Percentiles rank a stretch among this genome's conserved stretches.
phyloP scores from a whole-genome alignment of 2,888 invertebrate species.

The Aelia acuminata region DNA sequence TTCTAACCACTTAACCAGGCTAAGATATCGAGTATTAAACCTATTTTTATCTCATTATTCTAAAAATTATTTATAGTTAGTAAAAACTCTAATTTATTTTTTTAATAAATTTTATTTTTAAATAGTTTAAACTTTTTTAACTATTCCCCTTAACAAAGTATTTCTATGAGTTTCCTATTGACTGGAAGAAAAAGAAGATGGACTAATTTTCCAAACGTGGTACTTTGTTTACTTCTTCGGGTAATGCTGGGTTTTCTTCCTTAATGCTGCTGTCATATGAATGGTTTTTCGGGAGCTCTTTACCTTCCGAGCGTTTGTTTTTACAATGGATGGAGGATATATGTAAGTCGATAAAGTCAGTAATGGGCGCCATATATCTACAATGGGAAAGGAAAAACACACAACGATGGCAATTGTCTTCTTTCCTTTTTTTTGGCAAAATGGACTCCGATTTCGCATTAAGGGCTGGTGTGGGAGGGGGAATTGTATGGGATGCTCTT shows the following conservation, averaged over 20 bases:
- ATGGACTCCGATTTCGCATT: neutral
- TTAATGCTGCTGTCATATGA: constrained; percentile 7
- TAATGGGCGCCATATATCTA: neutral
- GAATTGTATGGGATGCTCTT: neutral
- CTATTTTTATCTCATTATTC: too few relatives aligned
- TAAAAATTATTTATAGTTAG: too few relatives aligned
- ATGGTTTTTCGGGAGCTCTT: neutral
- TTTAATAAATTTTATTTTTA: too few relatives aligned
- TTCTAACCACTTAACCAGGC: too few relatives aligned
- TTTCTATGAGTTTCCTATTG: too few relatives aligned
- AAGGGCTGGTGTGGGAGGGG: neutral
- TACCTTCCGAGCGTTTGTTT: neutral
- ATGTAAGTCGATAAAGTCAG: constrained; percentile 30
- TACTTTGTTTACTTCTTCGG: neutral
- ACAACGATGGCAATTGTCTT: neutral
- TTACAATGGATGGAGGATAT: neutral
- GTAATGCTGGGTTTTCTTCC: neutral
- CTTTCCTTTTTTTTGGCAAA: neutral
- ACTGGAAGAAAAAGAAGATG: neutral
- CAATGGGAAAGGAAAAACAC: neutral
- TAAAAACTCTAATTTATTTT: too few relatives aligned
- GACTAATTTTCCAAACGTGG: neutral
- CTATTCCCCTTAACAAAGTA: too few relatives aligned
- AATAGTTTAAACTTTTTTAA: too few relatives aligned
- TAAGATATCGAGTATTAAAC: too few relatives aligned